Evolutionary conservation across 2,113 vertebrate genomes (phyloP).

Genomic region (Romanogobio albipinnatus): DNA sequence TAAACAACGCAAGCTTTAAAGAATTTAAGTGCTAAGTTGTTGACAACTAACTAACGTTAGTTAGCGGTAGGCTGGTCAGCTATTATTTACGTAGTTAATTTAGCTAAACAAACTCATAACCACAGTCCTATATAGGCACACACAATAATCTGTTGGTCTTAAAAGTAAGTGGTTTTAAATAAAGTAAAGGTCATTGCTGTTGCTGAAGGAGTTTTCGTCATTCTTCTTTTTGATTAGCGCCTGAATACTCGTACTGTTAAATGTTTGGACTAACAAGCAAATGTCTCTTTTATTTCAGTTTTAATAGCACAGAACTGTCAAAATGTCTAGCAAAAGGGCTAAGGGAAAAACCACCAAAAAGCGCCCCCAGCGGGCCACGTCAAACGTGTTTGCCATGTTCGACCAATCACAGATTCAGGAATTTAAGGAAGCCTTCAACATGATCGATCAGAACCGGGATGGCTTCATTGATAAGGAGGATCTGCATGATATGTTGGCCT

Average conservation of each 20-base stretch:
- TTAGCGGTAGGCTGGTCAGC: background rate
- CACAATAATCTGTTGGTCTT: background rate
- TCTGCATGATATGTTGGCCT: constrained; percentile 92
- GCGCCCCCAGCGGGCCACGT: constrained; percentile 91
- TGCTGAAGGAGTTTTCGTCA: background rate
- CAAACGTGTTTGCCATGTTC: constrained; percentile 94
- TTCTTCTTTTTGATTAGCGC: background rate
- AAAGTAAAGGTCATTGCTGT: background rate
- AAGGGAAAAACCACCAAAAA: constrained; percentile 97
- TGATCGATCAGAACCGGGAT: constrained; percentile 94
- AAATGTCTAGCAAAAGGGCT: constrained; percentile 93
- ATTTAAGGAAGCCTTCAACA: constrained; percentile 95
- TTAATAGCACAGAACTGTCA: constrained; percentile 55
- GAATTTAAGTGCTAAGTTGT: background rate
- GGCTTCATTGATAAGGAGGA: constrained; percentile 95
- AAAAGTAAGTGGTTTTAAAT: background rate
- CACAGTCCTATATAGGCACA: background rate
- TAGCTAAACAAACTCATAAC: background rate
- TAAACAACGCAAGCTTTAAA: constrained; percentile 4
- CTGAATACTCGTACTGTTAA: background rate
- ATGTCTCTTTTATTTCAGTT: constrained; percentile 16
- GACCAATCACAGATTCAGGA: constrained; percentile 94
- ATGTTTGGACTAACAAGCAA: background rate
- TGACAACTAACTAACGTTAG: background rate
- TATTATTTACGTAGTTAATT: too few species aligned